Evolutionary conservation across 2,797 vertebrate species (phyloP), one percentile per base, ranked within the genome.

Genomic region (Pipistrellus kuhlii): DNA sequence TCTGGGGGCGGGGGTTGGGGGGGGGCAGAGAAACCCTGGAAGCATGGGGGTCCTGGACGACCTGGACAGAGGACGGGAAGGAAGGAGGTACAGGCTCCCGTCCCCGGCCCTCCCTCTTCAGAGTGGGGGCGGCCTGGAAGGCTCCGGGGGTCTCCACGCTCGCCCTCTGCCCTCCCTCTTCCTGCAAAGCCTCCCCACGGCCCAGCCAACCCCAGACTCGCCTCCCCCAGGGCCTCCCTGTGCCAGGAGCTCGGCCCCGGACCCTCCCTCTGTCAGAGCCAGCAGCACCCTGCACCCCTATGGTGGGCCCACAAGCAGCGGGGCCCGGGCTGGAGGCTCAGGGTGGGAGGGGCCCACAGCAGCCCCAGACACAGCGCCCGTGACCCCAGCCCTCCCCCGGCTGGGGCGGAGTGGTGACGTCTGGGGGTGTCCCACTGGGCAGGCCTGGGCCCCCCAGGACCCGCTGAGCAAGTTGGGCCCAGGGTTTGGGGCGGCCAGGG

Each of bases 41-140:
- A 35, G 1, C 5, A 3, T 30, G 13, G 6, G n/a, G 0, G 11
- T 14, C 15, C 20, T 3, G 69, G 27, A 5, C 20, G 44, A 71
- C 20, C 11, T 15, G 44, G 80, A 2, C 5, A 3, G 48, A 2
- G 0, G 2, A 8, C 84, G 96, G 62, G 86, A 89, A 93, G 96
- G 96, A 92, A 91, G 68, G 53, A 41, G 35, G 25, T 11, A 6
- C 1, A 14, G 57, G 87, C 5, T 5, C 13, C 35, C 11, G 7
- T 1, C 18, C 80, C 13, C 0, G 12, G 35, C 46, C 94, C 96
- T 96, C 97, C 90, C 85, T 88, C 95, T 76, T 88, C 94, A 85
- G 93, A 83, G 82, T 57, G 1, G 51, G 48, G 48, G 21, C 38
- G 32, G 0, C 35, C 46, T 41, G 97, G 85, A 97, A 69, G 83